Conservation (phyloP, 1,140 invertebrate species). For the Helicorthomorpha holstii region DNA sequence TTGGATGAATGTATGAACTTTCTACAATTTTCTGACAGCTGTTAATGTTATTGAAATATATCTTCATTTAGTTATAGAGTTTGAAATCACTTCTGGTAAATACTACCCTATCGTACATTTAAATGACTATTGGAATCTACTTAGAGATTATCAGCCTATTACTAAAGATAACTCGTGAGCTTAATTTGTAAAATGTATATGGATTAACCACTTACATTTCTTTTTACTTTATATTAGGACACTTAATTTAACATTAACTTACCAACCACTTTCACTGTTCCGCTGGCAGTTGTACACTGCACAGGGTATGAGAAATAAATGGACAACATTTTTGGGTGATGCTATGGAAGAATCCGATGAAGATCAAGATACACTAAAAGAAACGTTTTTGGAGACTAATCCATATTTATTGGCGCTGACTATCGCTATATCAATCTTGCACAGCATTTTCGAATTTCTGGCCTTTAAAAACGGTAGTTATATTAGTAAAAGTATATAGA, state of each 20-base stretch:
- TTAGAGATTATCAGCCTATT: slow-evolving; percentile 85
- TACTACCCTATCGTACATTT: slow-evolving; percentile 92
- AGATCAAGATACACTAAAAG: slow-evolving; percentile 94
- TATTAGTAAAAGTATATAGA: background rate
- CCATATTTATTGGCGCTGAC: slow-evolving; percentile 86
- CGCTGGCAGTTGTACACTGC: slow-evolving; percentile 94
- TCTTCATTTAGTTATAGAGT: slow-evolving; percentile 51
- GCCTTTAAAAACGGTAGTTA: slow-evolving; percentile 92
- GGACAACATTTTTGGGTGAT: slow-evolving; percentile 32
- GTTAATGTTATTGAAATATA: background rate
- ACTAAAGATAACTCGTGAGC: slow-evolving; percentile 62
- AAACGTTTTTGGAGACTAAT: slow-evolving; percentile 91
- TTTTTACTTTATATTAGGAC: slow-evolving; percentile 17
- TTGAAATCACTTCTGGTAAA: slow-evolving; percentile 55
- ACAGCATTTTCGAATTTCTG: slow-evolving; percentile 94
- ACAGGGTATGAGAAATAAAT: slow-evolving; percentile 61
- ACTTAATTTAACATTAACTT: slow-evolving; percentile 54
- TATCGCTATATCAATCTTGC: slow-evolving; percentile 79
- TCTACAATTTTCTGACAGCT: background rate
- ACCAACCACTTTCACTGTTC: slow-evolving; percentile 82
- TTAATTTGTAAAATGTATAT: background rate
- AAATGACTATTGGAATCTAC: slow-evolving; percentile 98
- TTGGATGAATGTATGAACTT: slow-evolving; percentile 59
- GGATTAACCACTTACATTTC: background rate
- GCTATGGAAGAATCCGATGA: slow-evolving; percentile 58